Evolutionary conservation across 2,113 vertebrate genomes (phyloP).

Genomic region (Pterocles gutturalis): DNA sequence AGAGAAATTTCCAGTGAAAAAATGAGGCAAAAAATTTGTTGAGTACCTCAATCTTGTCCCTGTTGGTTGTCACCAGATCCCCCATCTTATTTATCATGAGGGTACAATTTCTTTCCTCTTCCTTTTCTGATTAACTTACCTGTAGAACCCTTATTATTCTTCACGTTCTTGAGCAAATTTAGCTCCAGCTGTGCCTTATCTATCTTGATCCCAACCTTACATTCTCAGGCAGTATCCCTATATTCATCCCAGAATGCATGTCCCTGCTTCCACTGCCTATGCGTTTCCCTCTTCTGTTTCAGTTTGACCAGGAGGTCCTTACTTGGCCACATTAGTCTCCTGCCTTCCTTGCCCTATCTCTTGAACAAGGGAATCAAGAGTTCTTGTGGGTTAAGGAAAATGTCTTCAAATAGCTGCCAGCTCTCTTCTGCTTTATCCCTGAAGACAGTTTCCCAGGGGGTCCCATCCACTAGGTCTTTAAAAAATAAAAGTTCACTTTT

Average conservation of each 20-base stretch:
- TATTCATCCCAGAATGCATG: background rate
- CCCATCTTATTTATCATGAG: background rate
- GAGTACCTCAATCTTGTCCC: background rate
- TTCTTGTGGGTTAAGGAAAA: background rate
- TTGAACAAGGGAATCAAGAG: background rate
- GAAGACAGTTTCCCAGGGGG: background rate
- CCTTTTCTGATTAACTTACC: background rate
- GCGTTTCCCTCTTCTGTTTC: background rate
- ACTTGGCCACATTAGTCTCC: background rate
- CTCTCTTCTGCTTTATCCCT: background rate
- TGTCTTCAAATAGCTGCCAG: background rate
- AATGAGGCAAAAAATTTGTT: background rate
- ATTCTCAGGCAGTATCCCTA: background rate
- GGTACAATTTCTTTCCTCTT: background rate
- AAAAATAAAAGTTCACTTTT: background rate
- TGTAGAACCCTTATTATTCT: background rate
- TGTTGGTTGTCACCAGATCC: background rate
- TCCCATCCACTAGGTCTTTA: background rate
- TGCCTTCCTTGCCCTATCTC: background rate
- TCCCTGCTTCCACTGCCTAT: too few relatives aligned
- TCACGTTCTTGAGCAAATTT: background rate
- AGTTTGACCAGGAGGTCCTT: background rate
- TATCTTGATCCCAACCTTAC: background rate
- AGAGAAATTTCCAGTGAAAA: background rate
- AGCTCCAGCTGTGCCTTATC: background rate